Evolutionary conservation across 1,140 invertebrate genomes (phyloP).

Genomic region (Macrotrachela quadricornifera): DNA sequence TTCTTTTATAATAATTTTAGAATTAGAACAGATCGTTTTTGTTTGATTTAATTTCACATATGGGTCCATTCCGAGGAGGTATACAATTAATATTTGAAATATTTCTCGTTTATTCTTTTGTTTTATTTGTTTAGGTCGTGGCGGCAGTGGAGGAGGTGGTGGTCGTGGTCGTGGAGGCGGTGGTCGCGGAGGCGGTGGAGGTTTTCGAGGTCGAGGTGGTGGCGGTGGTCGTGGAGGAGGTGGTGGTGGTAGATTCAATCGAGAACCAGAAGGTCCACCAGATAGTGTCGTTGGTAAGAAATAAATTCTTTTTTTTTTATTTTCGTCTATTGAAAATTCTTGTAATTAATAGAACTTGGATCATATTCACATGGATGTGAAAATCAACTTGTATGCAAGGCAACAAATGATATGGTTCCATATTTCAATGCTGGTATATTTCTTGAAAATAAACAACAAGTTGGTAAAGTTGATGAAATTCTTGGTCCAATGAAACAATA

Average conservation of each 20-base stretch:
- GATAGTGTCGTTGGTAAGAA: not conserved
- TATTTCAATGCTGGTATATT: slow-evolving; percentile 96
- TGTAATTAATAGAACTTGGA: slow-evolving; percentile 44
- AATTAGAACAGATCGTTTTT: too few species aligned
- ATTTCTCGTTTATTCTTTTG: too few species aligned
- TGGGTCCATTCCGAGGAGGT: too few species aligned
- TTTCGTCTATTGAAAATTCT: not conserved
- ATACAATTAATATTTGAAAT: too few species aligned
- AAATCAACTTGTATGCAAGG: slow-evolving; percentile 78
- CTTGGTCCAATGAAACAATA: slow-evolving; percentile 81
- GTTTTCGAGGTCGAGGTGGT: slow-evolving; percentile 14
- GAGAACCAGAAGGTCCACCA: slow-evolving; percentile 1
- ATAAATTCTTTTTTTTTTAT: not conserved
- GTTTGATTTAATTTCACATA: too few species aligned
- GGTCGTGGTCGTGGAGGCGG: too few species aligned
- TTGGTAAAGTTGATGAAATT: slow-evolving; percentile 99
- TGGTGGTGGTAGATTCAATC: slow-evolving; percentile 9
- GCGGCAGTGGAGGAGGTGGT: slow-evolving; percentile 8
- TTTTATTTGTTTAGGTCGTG: too few species aligned
- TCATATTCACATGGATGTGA: slow-evolving; percentile 66
- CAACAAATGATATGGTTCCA: slow-evolving; percentile 66
- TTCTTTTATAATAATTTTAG: too few species aligned
- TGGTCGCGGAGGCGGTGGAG: slow-evolving; percentile 12
- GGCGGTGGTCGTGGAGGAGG: slow-evolving; percentile 11
- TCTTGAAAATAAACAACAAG: slow-evolving; percentile 81